A percentile compares a stretch with the other conserved stretches of the same genome.
Evolutionary conservation across 1,140 invertebrate species (phyloP).

Genomic region (Acromyrmex heyeri): DNA sequence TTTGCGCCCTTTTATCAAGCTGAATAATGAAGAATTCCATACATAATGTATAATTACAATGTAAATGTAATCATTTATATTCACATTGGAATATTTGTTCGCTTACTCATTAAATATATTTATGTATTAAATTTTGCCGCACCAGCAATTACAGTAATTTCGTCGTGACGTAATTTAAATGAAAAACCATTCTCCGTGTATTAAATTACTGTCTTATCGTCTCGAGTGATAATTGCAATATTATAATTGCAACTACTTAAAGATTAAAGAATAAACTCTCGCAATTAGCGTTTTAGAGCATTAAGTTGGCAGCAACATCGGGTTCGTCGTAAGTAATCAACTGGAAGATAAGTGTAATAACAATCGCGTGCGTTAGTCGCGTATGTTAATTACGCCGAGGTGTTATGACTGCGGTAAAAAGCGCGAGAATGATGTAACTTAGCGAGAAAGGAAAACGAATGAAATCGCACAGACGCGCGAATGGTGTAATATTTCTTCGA

Average conservation of each 20-base stretch:
- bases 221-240: slow-evolving; percentile 9
- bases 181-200: background rate
- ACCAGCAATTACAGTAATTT: slow-evolving; percentile 31
- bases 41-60: slow-evolving; percentile 25
- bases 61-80: slow-evolving; percentile 50
- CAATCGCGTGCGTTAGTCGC: slow-evolving; percentile 35
- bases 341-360: slow-evolving; percentile 18
- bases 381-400: slow-evolving; percentile 24
- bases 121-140: slow-evolving; percentile 35
- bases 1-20: slow-evolving; percentile 19
- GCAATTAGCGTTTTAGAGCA: background rate
- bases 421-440: background rate
- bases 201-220: slow-evolving; percentile 29
- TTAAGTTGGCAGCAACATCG: slow-evolving; percentile 12
- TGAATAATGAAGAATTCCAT: slow-evolving; percentile 14
- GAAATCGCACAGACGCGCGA: background rate
- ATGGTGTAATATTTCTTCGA: background rate
- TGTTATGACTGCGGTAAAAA: background rate
- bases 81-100: slow-evolving; percentile 23
- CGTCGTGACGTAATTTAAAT: slow-evolving; percentile 13
- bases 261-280: slow-evolving; percentile 53
- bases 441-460: background rate
- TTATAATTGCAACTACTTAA: background rate
- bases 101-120: slow-evolving; percentile 29
- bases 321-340: slow-evolving; percentile 32